Base-by-base conservation (phyloP, 2,113 vertebrate genomes). In the Nesospiza acunhae region DNA sequence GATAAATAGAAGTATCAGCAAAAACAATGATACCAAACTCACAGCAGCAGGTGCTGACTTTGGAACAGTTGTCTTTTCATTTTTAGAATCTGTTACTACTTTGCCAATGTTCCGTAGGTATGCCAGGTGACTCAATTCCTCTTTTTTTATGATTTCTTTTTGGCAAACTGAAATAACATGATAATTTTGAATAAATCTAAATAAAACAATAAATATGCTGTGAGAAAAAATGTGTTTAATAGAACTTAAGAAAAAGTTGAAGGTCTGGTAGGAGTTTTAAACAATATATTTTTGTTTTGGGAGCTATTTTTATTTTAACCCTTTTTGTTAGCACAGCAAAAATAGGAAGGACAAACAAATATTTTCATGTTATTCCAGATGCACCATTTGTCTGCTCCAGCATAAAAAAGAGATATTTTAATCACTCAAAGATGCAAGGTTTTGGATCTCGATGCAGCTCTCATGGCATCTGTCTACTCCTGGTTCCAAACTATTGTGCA, bases 21-120 rank as follows among this genome's bases (percentile, higher is more conserved):
- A 97, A 97, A 95, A 77, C 92, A 94, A 81, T 92, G 70, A 62
- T 90, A 47, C 53, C 84, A 92, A 94, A 92, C 76, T 76, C 93
- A 74, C 85, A 93, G 72, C 56, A 97, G 94, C 84, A 97, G 96
- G 94, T 96, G 78, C 93, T 96, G 89, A 86, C 92, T 97, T 97
- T 96, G 95, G 86, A 96, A 69, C 79, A 50, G 70, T 84, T 95
- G 62, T 91, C 89, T 97, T 96, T 84, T 85, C 47, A 44, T 85
- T 92, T 93, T 83, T 46, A 81, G 46, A 96, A 28, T 93, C 75
- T 66, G 37, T 55, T 88, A 26, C 27, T 18, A 13, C 4, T 85
- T 87, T 95, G 46, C 28, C 60, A 83, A 3, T 66, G 20, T 62
- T 69, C 66, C 77, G 2, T 33, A 76, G 16, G 46, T 69, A 37